A percentile compares a stretch with the other conserved stretches of the same genome.
Conservation (phyloP, 1,140 invertebrate species). For the Teleogryllus occipitalis region DNA sequence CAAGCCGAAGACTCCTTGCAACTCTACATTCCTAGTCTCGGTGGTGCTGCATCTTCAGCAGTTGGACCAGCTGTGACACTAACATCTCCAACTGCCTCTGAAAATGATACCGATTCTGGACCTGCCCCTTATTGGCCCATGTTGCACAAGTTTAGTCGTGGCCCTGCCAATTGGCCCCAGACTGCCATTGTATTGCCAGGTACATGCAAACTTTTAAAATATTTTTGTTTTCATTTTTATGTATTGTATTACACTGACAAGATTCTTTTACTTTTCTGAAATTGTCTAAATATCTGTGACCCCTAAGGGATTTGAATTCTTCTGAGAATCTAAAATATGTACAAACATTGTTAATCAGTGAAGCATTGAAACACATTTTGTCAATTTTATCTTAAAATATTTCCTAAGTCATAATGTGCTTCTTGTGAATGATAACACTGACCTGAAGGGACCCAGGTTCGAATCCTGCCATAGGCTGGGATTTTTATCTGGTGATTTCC, state of each 20-base stretch:
- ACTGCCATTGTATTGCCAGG: constrained; percentile 77
- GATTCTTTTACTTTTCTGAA: not conserved
- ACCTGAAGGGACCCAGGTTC: no score
- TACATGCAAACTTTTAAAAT: constrained; percentile 27
- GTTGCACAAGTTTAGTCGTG: constrained; percentile 57
- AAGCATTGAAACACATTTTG: not conserved
- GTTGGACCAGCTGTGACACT: not conserved
- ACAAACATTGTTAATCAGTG: not conserved
- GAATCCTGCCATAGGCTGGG: no score
- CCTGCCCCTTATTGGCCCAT: constrained; percentile 57
- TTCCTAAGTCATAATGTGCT: no score
- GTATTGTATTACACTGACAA: no score
- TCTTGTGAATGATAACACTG: no score
- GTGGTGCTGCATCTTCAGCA: not conserved
- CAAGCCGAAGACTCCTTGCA: constrained; percentile 90
- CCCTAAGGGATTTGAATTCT: not conserved
- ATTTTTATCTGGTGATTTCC: no score
- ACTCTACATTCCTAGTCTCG: constrained; percentile 59
- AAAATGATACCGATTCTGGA: constrained; percentile 16
- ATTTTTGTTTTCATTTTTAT: no score
- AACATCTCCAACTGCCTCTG: constrained; percentile 8
- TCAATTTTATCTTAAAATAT: not conserved
- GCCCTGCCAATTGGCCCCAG: constrained; percentile 76
- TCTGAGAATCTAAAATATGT: not conserved
- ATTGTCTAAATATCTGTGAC: not conserved